These are phyloP conservation scores for Cichlasoma orientale DNA, from an alignment of 2,797 vertebrate genomes.

Conservation along the genomic window DNA sequence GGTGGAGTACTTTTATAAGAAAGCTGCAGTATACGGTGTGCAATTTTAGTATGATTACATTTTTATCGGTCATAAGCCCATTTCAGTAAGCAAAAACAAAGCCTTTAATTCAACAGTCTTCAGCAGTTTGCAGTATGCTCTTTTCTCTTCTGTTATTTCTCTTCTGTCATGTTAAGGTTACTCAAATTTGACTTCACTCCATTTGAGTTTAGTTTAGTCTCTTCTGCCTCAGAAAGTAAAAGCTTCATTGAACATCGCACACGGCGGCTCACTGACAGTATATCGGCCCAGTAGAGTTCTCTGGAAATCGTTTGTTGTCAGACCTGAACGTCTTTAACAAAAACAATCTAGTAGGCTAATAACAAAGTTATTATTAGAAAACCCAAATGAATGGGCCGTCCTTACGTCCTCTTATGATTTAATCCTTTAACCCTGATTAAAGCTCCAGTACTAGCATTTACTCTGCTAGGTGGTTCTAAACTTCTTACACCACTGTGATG, in stretches of 20 bases:
- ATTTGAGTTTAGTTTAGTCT: slow-evolving; percentile 11
- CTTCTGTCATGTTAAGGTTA: not conserved
- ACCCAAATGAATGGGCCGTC: slow-evolving; percentile 13
- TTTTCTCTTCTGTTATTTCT: not conserved
- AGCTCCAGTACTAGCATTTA: slow-evolving; percentile 18
- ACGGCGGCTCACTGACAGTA: slow-evolving; percentile 34
- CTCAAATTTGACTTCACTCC: slow-evolving; percentile 12
- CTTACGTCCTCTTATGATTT: not conserved
- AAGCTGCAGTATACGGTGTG: not conserved
- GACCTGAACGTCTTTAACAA: slow-evolving; percentile 28
- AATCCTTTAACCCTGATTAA: slow-evolving; percentile 21
- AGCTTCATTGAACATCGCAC: slow-evolving; percentile 38
- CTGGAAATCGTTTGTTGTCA: slow-evolving; percentile 36
- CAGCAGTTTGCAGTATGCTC: not conserved
- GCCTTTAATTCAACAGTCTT: not conserved
- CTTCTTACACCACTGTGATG: slow-evolving; percentile 44
- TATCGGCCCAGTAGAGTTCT: slow-evolving; percentile 40
- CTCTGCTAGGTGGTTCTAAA: slow-evolving; percentile 30
- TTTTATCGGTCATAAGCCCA: not conserved
- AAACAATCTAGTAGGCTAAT: slow-evolving; percentile 12
- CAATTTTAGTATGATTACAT: not conserved
- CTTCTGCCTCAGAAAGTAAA: slow-evolving; percentile 28
- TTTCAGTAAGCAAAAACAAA: not conserved
- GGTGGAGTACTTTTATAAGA: not conserved
- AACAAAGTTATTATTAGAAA: slow-evolving; percentile 20